Evolutionary conservation across 2,888 invertebrate species (phyloP).

Genomic region (Melieria picta): DNA sequence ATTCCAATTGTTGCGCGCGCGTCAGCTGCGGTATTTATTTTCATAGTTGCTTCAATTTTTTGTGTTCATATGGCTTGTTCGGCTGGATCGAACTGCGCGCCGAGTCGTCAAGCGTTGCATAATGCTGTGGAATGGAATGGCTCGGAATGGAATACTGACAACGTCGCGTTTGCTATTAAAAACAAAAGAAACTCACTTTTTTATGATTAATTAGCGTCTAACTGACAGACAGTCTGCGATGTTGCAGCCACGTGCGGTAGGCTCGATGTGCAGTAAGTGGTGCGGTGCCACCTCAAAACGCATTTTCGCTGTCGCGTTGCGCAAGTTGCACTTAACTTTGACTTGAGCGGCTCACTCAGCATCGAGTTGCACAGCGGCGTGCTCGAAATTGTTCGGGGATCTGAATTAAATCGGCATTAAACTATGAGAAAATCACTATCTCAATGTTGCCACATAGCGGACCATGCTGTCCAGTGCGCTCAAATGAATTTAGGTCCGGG

Average conservation of each 20-base stretch:
- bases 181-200: background rate
- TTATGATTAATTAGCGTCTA: slow-evolving; percentile 20
- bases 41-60: background rate
- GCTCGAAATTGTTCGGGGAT: too few species aligned
- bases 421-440: slow-evolving; percentile 44
- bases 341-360: slow-evolving; percentile 32
- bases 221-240: too few species aligned
- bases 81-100: background rate
- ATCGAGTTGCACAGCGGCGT: too few species aligned
- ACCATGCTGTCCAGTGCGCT: too few species aligned
- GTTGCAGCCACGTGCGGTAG: too few species aligned
- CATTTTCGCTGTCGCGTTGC: slow-evolving; percentile 8
- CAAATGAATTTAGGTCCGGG: too few species aligned
- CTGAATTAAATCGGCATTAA: slow-evolving; percentile 28
- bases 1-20: slow-evolving; percentile 11
- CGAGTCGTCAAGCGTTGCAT: slow-evolving; percentile 15
- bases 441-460: too few species aligned
- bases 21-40: background rate
- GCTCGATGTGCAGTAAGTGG: background rate
- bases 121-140: background rate
- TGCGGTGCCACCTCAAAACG: background rate
- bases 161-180: too few species aligned
- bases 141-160: background rate
- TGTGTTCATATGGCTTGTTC: background rate
- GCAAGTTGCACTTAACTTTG: slow-evolving; percentile 56